These are phyloP conservation scores for Varanus komodoensis DNA, from an alignment of 2,113 vertebrate species.

Conservation along the genomic window DNA sequence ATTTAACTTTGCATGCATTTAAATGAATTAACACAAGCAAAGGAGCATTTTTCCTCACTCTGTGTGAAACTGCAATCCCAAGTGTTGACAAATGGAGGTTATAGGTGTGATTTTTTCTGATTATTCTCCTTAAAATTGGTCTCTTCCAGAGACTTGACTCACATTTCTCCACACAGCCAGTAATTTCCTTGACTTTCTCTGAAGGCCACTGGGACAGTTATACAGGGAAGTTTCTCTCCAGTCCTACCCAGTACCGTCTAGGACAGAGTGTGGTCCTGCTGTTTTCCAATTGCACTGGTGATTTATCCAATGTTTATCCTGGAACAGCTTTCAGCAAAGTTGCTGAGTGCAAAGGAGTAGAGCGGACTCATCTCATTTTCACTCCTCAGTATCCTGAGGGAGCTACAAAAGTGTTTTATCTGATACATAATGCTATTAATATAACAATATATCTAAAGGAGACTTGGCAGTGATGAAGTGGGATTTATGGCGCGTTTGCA, in stretches of 20 bases:
- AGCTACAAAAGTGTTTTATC: constrained; percentile 67
- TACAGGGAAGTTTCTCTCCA: constrained; percentile 2
- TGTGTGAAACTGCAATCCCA: background rate
- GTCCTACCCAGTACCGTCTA: background rate
- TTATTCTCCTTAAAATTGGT: background rate
- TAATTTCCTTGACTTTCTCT: background rate
- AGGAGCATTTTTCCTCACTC: background rate
- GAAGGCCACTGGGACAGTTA: constrained; percentile 13
- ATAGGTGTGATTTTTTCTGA: background rate
- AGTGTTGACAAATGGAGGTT: background rate
- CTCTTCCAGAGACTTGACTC: background rate
- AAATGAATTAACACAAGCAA: background rate
- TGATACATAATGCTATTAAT: constrained; percentile 68
- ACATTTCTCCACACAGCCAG: background rate
- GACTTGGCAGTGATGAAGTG: constrained; percentile 43
- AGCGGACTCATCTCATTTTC: constrained; percentile 60
- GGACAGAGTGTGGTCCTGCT: constrained; percentile 12
- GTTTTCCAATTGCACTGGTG: constrained; percentile 21
- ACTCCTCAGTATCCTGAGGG: constrained; percentile 60
- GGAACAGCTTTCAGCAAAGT: constrained; percentile 68
- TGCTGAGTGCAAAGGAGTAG: constrained; percentile 64
- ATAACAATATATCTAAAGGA: constrained; percentile 45
- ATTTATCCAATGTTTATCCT: constrained; percentile 51
- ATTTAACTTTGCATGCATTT: constrained; percentile 6
- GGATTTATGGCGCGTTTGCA: constrained; percentile 39